These are phyloP conservation scores for Muscicapa striata DNA, from an alignment of 2,797 vertebrate species.

Conservation along the genomic window DNA sequence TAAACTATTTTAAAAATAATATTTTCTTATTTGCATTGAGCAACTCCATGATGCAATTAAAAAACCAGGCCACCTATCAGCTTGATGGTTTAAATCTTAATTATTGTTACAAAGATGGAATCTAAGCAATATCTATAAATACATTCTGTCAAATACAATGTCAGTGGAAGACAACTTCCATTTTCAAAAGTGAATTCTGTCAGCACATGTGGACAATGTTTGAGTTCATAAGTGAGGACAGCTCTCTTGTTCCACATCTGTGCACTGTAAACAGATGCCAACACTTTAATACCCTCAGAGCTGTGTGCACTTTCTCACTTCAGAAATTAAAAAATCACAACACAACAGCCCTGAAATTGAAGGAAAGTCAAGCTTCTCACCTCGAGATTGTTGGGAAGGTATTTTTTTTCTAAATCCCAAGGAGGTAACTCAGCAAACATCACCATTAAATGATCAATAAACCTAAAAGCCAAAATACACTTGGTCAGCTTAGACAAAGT, in stretches of 20 bases:
- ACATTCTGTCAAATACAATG: not conserved
- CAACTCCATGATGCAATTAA: not conserved
- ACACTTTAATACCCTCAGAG: not conserved
- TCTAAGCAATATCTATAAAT: not conserved
- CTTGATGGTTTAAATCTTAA: not conserved
- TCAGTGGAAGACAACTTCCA: not conserved
- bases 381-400: conserved; percentile 85
- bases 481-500: not conserved
- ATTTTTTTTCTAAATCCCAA: conserved; percentile 92
- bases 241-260: not conserved
- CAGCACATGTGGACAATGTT: not conserved
- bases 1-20: rapidly evolving
- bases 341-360: not conserved
- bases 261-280: not conserved
- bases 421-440: conserved; percentile 94
- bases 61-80: not conserved
- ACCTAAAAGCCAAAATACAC: conserved; percentile 76
- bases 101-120: not conserved
- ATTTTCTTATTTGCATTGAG: not conserved
- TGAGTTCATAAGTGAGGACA: not conserved
- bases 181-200: not conserved
- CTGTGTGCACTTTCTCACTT: not conserved
- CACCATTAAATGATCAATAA: conserved; percentile 87
- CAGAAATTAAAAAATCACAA: not conserved
- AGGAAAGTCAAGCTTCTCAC: conserved; percentile 74